These are phyloP conservation scores for Folsomia manolachei DNA, from an alignment of 2,888 invertebrate species.

Conservation along the genomic window DNA sequence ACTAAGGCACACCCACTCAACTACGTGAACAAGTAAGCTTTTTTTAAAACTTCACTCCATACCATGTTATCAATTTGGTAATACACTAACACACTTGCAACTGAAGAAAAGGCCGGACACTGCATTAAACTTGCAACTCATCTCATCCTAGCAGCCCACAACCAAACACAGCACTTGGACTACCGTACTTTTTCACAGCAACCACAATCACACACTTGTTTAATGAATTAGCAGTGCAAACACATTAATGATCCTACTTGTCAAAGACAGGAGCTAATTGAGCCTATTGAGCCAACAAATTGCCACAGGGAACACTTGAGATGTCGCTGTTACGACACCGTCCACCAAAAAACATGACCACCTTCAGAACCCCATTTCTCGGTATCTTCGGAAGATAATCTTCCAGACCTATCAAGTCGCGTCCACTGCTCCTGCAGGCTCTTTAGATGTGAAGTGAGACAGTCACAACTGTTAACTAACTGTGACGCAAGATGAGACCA, in stretches of 20 bases:
- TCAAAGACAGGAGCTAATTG: background rate
- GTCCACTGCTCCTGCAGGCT: too few relatives aligned
- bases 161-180: background rate
- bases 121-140: too few relatives aligned
- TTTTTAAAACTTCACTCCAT: too few relatives aligned
- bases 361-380: too few relatives aligned
- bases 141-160: background rate
- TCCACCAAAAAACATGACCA: background rate
- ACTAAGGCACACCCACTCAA: too few relatives aligned
- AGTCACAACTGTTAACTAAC: background rate
- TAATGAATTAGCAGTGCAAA: background rate
- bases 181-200: background rate
- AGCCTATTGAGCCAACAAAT: background rate
- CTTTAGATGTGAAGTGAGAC: too few relatives aligned
- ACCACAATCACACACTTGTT: background rate
- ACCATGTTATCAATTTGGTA: too few relatives aligned
- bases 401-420: too few relatives aligned
- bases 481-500: background rate
- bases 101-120: too few relatives aligned
- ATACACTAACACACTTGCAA: too few relatives aligned
- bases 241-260: background rate
- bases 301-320: background rate
- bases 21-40: too few relatives aligned
- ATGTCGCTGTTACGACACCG: background rate
- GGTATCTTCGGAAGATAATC: too few relatives aligned